A percentile compares a stretch with the other conserved stretches of the same genome.
These are phyloP conservation scores for Teleiodes luculella DNA, from an alignment of 2,888 invertebrate genomes.

Conservation along the genomic window DNA sequence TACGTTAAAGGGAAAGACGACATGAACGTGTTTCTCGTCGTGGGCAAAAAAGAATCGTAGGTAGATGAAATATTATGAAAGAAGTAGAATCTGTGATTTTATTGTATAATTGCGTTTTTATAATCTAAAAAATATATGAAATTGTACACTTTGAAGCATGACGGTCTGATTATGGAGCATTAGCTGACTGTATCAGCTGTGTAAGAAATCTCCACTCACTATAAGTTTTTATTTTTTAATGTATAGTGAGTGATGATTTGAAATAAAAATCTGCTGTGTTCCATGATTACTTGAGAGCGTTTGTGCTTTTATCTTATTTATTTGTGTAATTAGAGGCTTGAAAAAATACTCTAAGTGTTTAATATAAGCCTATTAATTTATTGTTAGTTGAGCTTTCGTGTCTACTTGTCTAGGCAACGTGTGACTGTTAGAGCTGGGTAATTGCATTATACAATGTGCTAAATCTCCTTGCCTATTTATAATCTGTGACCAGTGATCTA, in stretches of 20 bases:
- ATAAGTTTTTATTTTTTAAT: too few species aligned
- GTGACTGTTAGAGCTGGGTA: slow-evolving; percentile 33
- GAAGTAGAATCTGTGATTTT: slow-evolving; percentile 75
- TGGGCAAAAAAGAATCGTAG: slow-evolving; percentile 73
- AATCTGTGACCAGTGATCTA: slow-evolving; percentile 72
- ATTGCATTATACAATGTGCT: slow-evolving; percentile 34
- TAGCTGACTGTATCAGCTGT: too few species aligned
- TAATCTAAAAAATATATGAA: slow-evolving; percentile 30
- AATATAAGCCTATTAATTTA: slow-evolving; percentile 52
- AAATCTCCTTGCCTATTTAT: slow-evolving; percentile 64
- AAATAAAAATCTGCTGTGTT: too few species aligned
- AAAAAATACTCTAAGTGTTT: slow-evolving; percentile 60
- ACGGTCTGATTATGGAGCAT: too few species aligned
- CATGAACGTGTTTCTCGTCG: slow-evolving; percentile 92
- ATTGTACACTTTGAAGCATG: slow-evolving; percentile 15
- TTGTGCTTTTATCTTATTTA: slow-evolving; percentile 18
- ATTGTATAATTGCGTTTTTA: slow-evolving; percentile 48
- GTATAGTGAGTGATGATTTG: too few species aligned
- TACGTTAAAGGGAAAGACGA: slow-evolving; percentile 98
- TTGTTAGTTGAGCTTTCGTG: slow-evolving; percentile 46
- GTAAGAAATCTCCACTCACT: too few species aligned
- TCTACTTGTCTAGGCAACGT: slow-evolving; percentile 32
- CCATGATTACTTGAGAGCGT: too few species aligned
- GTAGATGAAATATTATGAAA: slow-evolving; percentile 36
- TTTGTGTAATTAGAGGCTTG: slow-evolving; percentile 41